phyloP scores from a whole-genome alignment of 2,888 invertebrate genomes.

The Pristionchus arcanus region DNA sequence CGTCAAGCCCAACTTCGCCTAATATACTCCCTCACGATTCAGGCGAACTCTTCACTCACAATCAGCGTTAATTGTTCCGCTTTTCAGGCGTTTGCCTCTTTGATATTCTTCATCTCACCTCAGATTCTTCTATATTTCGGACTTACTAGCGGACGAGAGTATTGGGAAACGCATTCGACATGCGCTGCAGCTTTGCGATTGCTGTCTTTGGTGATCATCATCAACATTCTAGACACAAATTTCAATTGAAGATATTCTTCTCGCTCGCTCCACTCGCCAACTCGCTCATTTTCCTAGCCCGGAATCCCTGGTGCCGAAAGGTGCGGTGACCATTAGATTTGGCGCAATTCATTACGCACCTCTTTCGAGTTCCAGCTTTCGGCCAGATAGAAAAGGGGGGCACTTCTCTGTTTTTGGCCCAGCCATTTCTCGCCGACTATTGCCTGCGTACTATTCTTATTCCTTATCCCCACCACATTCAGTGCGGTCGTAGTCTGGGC shows the following conservation, averaged over 20 bases:
- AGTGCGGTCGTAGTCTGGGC: too few relatives aligned
- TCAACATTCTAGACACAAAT: too few relatives aligned
- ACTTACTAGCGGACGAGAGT: background rate
- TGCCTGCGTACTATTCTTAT: too few relatives aligned
- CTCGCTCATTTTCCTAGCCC: background rate
- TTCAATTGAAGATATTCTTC: background rate
- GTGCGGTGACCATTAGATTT: background rate
- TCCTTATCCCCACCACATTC: too few relatives aligned
- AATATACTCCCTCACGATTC: background rate
- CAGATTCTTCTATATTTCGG: background rate
- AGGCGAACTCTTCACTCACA: background rate
- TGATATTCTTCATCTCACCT: background rate
- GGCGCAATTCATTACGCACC: too few relatives aligned
- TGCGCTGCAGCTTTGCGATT: background rate
- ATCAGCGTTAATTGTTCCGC: too few relatives aligned
- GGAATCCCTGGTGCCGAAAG: background rate
- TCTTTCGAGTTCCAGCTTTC: too few relatives aligned
- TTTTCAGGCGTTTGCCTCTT: background rate
- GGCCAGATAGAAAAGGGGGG: too few relatives aligned
- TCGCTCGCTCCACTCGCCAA: background rate
- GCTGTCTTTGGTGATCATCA: background rate
- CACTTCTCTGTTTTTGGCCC: too few relatives aligned
- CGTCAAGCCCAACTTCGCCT: background rate
- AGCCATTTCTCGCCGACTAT: too few relatives aligned
- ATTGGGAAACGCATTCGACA: background rate